A percentile compares a stretch with the other conserved stretches of the same genome.
Conservation (phyloP, 2,113 vertebrate species). For the Coptodon bakossiorum region DNA sequence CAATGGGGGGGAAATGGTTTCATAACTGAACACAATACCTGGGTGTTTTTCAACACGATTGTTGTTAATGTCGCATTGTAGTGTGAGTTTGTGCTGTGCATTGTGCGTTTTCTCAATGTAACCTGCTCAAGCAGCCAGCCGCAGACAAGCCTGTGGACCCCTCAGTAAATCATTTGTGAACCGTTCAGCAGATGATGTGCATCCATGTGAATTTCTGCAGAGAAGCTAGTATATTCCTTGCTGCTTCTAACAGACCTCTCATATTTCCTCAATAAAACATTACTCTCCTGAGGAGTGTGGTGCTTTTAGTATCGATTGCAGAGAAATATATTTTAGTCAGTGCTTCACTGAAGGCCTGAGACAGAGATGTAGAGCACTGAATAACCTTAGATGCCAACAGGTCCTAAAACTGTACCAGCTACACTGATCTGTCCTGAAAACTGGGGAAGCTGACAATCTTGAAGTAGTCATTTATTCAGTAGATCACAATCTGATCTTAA, state of each 20-base stretch:
- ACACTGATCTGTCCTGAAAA: neutral
- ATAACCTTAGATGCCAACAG: neutral
- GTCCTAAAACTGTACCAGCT: neutral
- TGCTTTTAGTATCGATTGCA: neutral
- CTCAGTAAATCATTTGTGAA: neutral
- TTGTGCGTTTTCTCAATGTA: slow-evolving; percentile 44
- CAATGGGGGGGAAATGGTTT: slow-evolving; percentile 70
- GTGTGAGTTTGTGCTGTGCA: slow-evolving; percentile 14
- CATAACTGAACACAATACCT: slow-evolving; percentile 72
- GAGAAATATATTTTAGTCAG: neutral
- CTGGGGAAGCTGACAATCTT: neutral
- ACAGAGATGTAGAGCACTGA: neutral
- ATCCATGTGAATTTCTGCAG: neutral
- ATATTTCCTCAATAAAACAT: neutral
- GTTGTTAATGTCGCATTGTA: slow-evolving; percentile 54
- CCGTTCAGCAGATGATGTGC: neutral
- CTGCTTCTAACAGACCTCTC: neutral
- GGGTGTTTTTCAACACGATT: slow-evolving; percentile 66
- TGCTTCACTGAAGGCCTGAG: neutral
- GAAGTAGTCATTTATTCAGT: neutral
- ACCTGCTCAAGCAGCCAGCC: slow-evolving; percentile 1
- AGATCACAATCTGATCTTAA: neutral
- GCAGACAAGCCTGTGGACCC: neutral
- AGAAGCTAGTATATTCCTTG: neutral
- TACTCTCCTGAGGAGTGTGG: neutral